phyloP scores from a whole-genome alignment of 2,113 vertebrate species.

The Carassius auratus region DNA sequence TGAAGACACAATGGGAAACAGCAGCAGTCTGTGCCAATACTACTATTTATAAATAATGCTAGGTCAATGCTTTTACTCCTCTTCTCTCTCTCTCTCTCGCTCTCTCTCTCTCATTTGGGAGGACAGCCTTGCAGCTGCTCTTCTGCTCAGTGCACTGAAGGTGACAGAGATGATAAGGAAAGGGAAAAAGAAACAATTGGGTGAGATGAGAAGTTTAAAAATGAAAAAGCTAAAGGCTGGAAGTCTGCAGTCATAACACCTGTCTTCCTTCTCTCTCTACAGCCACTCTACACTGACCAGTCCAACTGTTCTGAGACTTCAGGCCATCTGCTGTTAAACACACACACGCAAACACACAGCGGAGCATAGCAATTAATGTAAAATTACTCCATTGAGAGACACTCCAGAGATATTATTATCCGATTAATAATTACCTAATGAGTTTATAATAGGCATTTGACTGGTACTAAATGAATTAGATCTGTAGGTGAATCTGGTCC shows the following conservation, averaged over 20 bases:
- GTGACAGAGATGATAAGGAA: conserved; percentile 5
- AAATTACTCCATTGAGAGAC: conserved; percentile 32
- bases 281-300: conserved; percentile 17
- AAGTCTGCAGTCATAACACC: conserved; percentile 16
- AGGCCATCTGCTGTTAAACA: conserved; percentile 72
- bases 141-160: conserved; percentile 46
- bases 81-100: conserved; percentile 54
- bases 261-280: conserved; percentile 21
- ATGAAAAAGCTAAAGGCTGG: conserved; percentile 16
- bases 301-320: conserved; percentile 49
- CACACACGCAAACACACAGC: conserved; percentile 24
- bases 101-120: conserved; percentile 65
- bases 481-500: conserved; percentile 9
- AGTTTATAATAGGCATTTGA: conserved; percentile 31
- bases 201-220: conserved; percentile 16
- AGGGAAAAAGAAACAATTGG: not conserved
- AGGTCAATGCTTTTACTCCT: conserved; percentile 75
- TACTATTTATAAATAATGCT: conserved; percentile 79
- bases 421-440: conserved; percentile 36
- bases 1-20: conserved; percentile 77
- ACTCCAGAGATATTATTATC: conserved; percentile 15
- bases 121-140: conserved; percentile 71
- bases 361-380: conserved; percentile 9
- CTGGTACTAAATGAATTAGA: not conserved
- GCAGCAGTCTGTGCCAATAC: conserved; percentile 75